Conservation (phyloP, 2,113 vertebrate species). For the Podarcis raffonei region DNA sequence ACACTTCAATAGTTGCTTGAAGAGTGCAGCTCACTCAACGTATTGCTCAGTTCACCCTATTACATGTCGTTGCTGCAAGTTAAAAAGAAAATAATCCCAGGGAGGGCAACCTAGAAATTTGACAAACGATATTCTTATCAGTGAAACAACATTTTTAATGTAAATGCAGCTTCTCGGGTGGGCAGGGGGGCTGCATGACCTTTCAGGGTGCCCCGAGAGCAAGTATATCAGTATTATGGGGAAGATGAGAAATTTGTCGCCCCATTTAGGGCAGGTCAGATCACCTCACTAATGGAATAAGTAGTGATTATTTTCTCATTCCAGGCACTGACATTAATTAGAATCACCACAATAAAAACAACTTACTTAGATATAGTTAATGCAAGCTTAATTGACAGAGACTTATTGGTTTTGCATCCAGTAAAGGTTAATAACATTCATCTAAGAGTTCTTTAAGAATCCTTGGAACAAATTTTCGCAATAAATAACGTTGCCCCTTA, state of each 20-base stretch:
- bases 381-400: constrained; percentile 49
- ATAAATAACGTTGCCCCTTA: constrained; percentile 44
- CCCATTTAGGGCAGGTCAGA: constrained; percentile 24
- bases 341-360: constrained; percentile 21
- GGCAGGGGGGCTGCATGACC: constrained; percentile 21
- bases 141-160: neutral
- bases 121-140: neutral
- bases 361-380: constrained; percentile 37
- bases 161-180: neutral
- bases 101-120: constrained; percentile 40
- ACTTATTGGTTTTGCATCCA: constrained; percentile 35
- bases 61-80: neutral
- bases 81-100: neutral
- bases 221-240: neutral
- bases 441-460: constrained; percentile 48
- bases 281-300: constrained; percentile 29
- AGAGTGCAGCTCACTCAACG: neutral
- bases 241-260: constrained; percentile 25
- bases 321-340: constrained; percentile 48
- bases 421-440: constrained; percentile 57
- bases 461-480: constrained; percentile 49
- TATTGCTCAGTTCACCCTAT: neutral
- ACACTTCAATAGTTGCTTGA: neutral
- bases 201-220: neutral
- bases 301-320: constrained; percentile 22